A percentile compares a stretch with the other conserved stretches of the same genome.
phyloP scores from a whole-genome alignment of 2,113 vertebrate genomes.

The Alouatta palliata region DNA sequence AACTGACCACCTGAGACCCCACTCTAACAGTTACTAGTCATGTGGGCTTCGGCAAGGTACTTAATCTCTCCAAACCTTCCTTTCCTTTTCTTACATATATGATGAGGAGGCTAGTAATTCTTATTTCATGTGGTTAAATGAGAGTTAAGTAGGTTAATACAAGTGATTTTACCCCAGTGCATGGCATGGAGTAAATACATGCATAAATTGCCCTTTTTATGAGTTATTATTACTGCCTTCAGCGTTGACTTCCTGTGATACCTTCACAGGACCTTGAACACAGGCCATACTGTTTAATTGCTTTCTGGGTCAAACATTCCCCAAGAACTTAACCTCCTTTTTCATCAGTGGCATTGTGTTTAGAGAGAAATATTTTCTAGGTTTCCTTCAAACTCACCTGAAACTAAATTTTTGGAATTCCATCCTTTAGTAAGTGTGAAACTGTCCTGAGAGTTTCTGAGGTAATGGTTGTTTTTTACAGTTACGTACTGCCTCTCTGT shows the following conservation, averaged over 20 bases:
- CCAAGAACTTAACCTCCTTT: background rate
- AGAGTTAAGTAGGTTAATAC: background rate
- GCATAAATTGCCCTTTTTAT: background rate
- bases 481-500: background rate
- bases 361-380: constrained; percentile 15
- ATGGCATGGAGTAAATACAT: background rate
- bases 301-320: background rate
- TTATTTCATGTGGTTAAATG: background rate
- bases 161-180: background rate
- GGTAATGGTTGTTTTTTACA: background rate
- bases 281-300: background rate
- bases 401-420: background rate
- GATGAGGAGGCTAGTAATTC: background rate
- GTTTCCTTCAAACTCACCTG: background rate
- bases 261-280: background rate
- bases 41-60: background rate
- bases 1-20: background rate
- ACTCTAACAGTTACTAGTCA: background rate
- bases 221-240: background rate
- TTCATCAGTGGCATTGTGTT: background rate
- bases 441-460: background rate
- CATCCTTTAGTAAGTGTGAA: background rate
- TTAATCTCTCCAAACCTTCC: background rate
- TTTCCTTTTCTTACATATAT: background rate
- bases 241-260: background rate